These are phyloP conservation scores for Rhinolophus sinicus DNA, from an alignment of 2,113 vertebrate genomes.

Conservation along the genomic window DNA sequence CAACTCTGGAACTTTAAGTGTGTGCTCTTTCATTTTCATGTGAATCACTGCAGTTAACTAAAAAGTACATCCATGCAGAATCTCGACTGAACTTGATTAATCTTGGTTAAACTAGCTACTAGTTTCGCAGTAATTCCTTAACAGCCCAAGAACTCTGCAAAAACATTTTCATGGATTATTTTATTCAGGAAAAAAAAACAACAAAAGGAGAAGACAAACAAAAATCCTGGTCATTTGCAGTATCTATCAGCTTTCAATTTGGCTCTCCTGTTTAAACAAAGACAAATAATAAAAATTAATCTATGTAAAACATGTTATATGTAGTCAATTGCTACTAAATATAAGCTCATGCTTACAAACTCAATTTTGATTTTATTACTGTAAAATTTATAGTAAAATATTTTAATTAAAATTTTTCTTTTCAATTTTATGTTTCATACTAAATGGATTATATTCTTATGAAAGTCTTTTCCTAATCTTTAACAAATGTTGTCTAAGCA, in stretches of 20 bases:
- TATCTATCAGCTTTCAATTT: constrained; percentile 98
- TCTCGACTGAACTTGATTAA: neutral
- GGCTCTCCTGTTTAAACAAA: constrained; percentile 90
- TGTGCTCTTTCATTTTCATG: neutral
- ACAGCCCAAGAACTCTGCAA: constrained; percentile 37
- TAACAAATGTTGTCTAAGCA: constrained; percentile 3
- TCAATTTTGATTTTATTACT: constrained; percentile 32
- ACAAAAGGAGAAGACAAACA: constrained; percentile 4
- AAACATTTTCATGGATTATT: constrained; percentile 53
- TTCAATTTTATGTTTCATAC: constrained; percentile 23
- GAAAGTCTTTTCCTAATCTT: neutral
- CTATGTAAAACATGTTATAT: neutral
- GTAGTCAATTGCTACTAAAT: constrained; percentile 28
- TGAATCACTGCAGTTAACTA: neutral
- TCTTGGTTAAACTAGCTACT: neutral
- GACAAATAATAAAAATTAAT: constrained; percentile 56
- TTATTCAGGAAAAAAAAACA: constrained; percentile 78
- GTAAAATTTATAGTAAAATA: neutral
- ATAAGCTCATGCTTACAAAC: neutral
- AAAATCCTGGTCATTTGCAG: constrained; percentile 91
- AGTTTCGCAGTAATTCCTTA: constrained; percentile 32
- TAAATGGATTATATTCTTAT: constrained; percentile 38
- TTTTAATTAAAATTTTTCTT: constrained; percentile 43
- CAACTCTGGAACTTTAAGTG: neutral
- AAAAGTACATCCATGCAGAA: neutral